Evolutionary conservation across 2,797 vertebrate genomes (phyloP).

Genomic region (Sebastes matsubarae): DNA sequence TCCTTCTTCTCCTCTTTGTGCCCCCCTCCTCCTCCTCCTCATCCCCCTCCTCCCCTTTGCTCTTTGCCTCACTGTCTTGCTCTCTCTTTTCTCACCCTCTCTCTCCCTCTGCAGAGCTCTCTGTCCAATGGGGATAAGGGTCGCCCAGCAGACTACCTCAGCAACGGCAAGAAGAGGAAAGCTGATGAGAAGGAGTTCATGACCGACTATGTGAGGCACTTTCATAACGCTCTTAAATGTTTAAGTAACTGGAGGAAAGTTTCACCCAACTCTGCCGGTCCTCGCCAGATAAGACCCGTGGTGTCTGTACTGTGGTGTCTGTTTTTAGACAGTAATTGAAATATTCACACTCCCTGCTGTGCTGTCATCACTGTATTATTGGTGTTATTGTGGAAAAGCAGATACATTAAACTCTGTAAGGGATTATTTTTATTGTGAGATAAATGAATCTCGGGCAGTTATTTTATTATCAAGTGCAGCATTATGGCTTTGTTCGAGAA

Average conservation of each 20-base stretch:
- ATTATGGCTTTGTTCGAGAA: not conserved
- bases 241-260: slow-evolving; percentile 37
- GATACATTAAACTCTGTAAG: not conserved
- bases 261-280: slow-evolving; percentile 3
- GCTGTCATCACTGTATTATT: not conserved
- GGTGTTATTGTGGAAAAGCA: not conserved
- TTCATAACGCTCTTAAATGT: slow-evolving; percentile 20
- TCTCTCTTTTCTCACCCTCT: not conserved
- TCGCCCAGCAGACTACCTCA: slow-evolving; percentile 89
- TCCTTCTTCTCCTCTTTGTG: slow-evolving; percentile 5
- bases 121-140: slow-evolving; percentile 90
- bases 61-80: not conserved
- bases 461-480: not conserved
- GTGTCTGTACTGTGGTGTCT: not conserved
- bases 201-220: slow-evolving; percentile 89
- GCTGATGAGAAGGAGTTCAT: slow-evolving; percentile 91
- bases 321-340: slow-evolving; percentile 17
- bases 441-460: not conserved
- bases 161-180: slow-evolving; percentile 92
- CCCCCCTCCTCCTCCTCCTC: not conserved
- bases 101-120: slow-evolving; percentile 83
- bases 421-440: not conserved
- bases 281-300: not conserved
- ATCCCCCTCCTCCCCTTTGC: not conserved
- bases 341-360: slow-evolving; percentile 10